These are phyloP conservation scores for Ornithoptera priamus DNA, from an alignment of 2,888 invertebrate genomes.

Conservation along the genomic window DNA sequence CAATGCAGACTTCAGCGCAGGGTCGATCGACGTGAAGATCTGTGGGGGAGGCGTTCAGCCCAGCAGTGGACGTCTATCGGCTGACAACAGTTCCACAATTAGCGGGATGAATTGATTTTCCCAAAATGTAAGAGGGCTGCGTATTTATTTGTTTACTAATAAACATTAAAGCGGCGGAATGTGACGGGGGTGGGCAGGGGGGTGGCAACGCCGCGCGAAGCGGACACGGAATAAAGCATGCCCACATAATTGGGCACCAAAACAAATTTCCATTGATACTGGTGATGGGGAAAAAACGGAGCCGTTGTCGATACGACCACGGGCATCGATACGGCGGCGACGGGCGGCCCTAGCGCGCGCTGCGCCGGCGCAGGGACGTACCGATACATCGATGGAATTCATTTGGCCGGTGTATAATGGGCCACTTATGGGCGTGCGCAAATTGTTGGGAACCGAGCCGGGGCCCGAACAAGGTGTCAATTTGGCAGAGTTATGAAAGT, in stretches of 20 bases:
- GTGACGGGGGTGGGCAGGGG: too few species aligned
- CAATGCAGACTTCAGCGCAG: too few species aligned
- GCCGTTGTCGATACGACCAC: slow-evolving; percentile 71
- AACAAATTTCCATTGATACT: slow-evolving; percentile 79
- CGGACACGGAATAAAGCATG: slow-evolving; percentile 65
- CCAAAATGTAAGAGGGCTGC: too few species aligned
- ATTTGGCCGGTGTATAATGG: slow-evolving; percentile 65
- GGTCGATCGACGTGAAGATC: too few species aligned
- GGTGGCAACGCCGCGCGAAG: slow-evolving; percentile 29
- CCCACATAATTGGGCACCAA: slow-evolving; percentile 69
- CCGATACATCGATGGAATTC: slow-evolving; percentile 30
- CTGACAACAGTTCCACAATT: too few species aligned
- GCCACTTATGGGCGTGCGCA: slow-evolving; percentile 74
- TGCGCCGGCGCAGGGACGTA: slow-evolving; percentile 41
- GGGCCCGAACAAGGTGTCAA: slow-evolving; percentile 76
- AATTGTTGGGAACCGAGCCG: slow-evolving; percentile 75
- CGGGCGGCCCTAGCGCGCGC: too few species aligned
- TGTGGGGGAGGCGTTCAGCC: too few species aligned
- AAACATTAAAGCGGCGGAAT: too few species aligned
- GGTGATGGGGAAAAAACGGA: slow-evolving; percentile 78
- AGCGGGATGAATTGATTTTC: too few species aligned
- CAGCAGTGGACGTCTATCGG: too few species aligned
- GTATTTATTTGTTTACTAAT: too few species aligned
- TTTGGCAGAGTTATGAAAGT: slow-evolving; percentile 78
- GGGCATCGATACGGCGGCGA: slow-evolving; percentile 50